Base-by-base conservation (phyloP, 2,797 vertebrate genomes). In the Hoplostethus mediterraneus region DNA sequence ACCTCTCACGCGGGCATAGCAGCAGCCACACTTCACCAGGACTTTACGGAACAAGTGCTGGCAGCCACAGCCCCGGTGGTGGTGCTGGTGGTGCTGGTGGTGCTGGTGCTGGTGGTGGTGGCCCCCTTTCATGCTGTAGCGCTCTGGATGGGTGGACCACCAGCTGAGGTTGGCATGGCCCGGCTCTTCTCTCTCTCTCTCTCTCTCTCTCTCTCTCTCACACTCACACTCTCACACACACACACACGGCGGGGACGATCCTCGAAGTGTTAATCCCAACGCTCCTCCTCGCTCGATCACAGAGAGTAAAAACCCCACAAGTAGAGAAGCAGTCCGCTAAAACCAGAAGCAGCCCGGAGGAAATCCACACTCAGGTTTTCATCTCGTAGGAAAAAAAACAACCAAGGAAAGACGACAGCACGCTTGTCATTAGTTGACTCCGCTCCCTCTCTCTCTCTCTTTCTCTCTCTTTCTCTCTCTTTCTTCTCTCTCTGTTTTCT, bases 41-140 rank as follows among this genome's bases (percentile, higher is more conserved):
- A 98, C 96, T 95, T 98, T 98, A 85, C 96, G 95, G 93, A 97
- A 97, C 93, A 97, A 96, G 92, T 96, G 95, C 90, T 96, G 96
- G 95, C 97, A 98, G 91, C 96, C 95, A 84, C 96, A 97, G 91
- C 96, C 95, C 87, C 95, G 90, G 89, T 94, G 93, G 60, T 92
- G 90, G 64, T 87, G 85, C 36, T 92, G 91, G 77, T 93, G 93
- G 78, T 90, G 90, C 86, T 90, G 89, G 88, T n/a, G 90, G 89
- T 94, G 93, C 59, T 92, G 90, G 64, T 87, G 85, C 36, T 92
- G 91, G 77, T 93, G 93, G 78, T 90, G 90, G 87, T 90, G 89
- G 88, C 95, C 95, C 81, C 94, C 95, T 94, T 95, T 97, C 95
- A 97, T 97, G 95, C 91, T 95, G 94, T 88, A 86, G 80, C 90